Evolutionary conservation across 2,113 vertebrate species (phyloP), one percentile per base, ranked within the genome.

Genomic region (Oryzias javanicus): DNA sequence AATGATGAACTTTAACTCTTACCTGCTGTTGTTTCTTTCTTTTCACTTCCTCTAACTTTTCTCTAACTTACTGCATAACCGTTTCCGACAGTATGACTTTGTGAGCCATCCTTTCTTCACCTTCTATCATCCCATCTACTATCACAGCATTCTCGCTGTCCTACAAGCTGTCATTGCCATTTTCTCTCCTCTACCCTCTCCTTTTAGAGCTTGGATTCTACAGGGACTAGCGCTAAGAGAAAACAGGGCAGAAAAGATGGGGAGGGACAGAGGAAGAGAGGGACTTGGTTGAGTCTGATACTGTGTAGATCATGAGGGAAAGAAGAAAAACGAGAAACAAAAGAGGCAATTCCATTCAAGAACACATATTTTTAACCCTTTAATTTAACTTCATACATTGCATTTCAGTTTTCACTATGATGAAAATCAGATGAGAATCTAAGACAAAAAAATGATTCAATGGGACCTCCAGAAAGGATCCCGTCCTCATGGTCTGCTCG

Each of bases 111-210:
- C 65, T 58, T 42, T 46, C 52, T 75, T 67, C 27, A 5, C 55
- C 15, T 42, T 42, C 16, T 64, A 55, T 55, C 19, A 59, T 64
- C 29, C 7, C 29, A 35, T 35, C 29, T 35, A 35, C 29, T 35
- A 35, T 12, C 35, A 8, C 42, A 61, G 75, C 67, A 1, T 58
- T 57, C 70, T 35, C 12, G 35, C 35, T 84, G 81, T 60, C 78
- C 81, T 81, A 82, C 65, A 74, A 82, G 71, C 51, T 67, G 71
- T 74, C 81, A 82, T 65, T 83, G 74, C 68, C 63, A 60, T 71
- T 75, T 86, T 78, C 67, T 58, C 64, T 76, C 79, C 58, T 76
- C 60, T 72, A 79, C 75, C 76, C 55, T 81, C 45, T 70, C 63
- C 60, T 50, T n/a, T 73, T 49, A 1, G 67, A 67, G 80, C 65